Evolutionary conservation across 1,140 invertebrate genomes (phyloP).

Genomic region (Calephelis virginiensis): DNA sequence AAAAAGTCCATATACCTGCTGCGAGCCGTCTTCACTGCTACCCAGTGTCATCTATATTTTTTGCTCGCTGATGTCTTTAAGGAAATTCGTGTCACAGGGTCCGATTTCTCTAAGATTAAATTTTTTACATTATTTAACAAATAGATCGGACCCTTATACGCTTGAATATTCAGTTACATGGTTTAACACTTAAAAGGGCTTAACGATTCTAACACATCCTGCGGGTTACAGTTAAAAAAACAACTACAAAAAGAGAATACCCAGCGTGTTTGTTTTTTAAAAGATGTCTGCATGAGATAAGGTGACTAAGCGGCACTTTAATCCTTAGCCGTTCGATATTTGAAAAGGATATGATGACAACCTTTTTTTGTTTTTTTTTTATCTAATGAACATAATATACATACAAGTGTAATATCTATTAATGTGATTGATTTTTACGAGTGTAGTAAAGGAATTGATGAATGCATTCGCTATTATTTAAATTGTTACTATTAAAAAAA

Average conservation of each 20-base stretch:
- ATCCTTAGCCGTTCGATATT: slow-evolving; percentile 72
- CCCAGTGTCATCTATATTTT: slow-evolving; percentile 64
- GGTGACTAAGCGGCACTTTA: slow-evolving; percentile 67
- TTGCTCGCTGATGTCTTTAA: slow-evolving; percentile 68
- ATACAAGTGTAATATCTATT: slow-evolving; percentile 34
- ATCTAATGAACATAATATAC: slow-evolving; percentile 66
- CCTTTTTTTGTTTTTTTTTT: slow-evolving; percentile 59
- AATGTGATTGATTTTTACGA: neutral
- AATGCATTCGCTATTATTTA: too few species aligned
- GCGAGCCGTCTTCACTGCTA: slow-evolving; percentile 32
- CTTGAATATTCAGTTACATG: slow-evolving; percentile 76
- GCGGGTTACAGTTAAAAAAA: slow-evolving; percentile 75
- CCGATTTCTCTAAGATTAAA: slow-evolving; percentile 73
- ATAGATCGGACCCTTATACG: slow-evolving; percentile 73
- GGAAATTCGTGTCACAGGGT: slow-evolving; percentile 72
- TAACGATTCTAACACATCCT: slow-evolving; percentile 77
- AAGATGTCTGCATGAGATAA: slow-evolving; percentile 75
- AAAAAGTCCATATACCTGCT: slow-evolving; percentile 57
- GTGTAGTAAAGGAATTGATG: neutral
- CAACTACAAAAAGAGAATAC: slow-evolving; percentile 66
- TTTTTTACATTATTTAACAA: slow-evolving; percentile 72
- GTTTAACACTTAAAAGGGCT: slow-evolving; percentile 78
- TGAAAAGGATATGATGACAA: slow-evolving; percentile 77
- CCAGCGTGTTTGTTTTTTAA: slow-evolving; percentile 76
- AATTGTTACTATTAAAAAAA: too few species aligned